Conservation (phyloP, 1,140 invertebrate species). For the Tetramorium alpestre region DNA sequence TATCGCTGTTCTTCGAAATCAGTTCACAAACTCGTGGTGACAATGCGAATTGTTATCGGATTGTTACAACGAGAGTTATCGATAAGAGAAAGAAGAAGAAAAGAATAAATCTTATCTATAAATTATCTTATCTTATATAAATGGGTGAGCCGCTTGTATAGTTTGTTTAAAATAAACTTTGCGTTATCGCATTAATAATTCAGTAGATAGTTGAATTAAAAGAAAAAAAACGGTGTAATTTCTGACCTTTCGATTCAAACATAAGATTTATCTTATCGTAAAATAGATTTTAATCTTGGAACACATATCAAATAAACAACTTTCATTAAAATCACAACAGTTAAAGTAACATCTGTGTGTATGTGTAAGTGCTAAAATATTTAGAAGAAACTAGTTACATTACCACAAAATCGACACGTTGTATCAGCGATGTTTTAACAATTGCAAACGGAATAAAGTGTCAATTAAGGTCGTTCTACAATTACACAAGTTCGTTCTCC, state of each 20-base stretch:
- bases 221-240: background rate
- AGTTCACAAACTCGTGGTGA: background rate
- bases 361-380: background rate
- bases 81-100: background rate
- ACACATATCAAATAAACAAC: background rate
- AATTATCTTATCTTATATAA: conserved; percentile 12
- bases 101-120: conserved; percentile 7
- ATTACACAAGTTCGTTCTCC: conserved; percentile 10
- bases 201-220: background rate
- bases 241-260: background rate
- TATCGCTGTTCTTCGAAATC: background rate
- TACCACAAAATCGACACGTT: background rate
- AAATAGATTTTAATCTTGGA: background rate
- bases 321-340: background rate
- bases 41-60: background rate
- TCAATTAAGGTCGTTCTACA: conserved; percentile 21
- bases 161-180: background rate
- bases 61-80: background rate
- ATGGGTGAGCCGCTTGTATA: background rate
- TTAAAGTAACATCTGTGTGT: background rate
- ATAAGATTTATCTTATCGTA: background rate
- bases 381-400: background rate
- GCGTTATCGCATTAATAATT: background rate
- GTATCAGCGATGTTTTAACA: background rate
- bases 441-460: background rate